Conservation (phyloP, 2,797 vertebrate genomes). For the Urophycis tenuis region DNA sequence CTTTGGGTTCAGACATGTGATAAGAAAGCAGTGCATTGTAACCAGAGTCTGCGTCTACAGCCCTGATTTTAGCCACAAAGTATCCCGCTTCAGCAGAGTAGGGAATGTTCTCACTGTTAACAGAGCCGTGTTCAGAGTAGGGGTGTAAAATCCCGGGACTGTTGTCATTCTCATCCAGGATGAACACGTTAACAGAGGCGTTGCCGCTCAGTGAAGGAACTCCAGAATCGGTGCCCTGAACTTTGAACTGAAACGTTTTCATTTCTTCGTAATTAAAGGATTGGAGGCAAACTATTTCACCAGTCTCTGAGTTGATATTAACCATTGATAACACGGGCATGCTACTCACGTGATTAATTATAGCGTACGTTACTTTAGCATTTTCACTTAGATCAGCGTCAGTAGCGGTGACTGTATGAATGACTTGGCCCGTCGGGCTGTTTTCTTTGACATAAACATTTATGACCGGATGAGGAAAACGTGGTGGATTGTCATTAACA, state of each 20-base stretch:
- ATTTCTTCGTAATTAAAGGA: conserved; percentile 78
- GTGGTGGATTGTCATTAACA: conserved; percentile 66
- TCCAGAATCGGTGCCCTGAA: conserved; percentile 77
- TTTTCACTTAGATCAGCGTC: conserved; percentile 68
- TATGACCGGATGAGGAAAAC: conserved; percentile 39
- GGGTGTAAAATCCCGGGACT: conserved; percentile 50
- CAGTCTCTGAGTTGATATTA: not conserved
- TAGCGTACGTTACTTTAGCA: conserved; percentile 42
- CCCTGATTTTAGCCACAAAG: too few species aligned
- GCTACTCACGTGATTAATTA: not conserved
- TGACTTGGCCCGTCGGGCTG: conserved; percentile 67
- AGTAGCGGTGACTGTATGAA: conserved; percentile 44
- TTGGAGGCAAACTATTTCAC: conserved; percentile 63
- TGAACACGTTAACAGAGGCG: conserved; percentile 66
- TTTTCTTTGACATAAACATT: conserved; percentile 62
- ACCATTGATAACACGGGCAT: not conserved
- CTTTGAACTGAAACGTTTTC: conserved; percentile 72
- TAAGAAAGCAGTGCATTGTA: too few species aligned
- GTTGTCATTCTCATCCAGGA: conserved; percentile 71
- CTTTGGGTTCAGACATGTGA: too few species aligned
- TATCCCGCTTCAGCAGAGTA: too few species aligned
- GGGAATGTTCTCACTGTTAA: conserved; percentile 62
- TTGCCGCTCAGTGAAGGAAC: conserved; percentile 65
- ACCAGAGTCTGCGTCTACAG: too few species aligned
- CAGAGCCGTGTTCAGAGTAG: conserved; percentile 61